Evolutionary conservation across 2,888 invertebrate genomes (phyloP), one percentile per base, ranked within the genome.

Genomic region (Cotesia congregata): DNA sequence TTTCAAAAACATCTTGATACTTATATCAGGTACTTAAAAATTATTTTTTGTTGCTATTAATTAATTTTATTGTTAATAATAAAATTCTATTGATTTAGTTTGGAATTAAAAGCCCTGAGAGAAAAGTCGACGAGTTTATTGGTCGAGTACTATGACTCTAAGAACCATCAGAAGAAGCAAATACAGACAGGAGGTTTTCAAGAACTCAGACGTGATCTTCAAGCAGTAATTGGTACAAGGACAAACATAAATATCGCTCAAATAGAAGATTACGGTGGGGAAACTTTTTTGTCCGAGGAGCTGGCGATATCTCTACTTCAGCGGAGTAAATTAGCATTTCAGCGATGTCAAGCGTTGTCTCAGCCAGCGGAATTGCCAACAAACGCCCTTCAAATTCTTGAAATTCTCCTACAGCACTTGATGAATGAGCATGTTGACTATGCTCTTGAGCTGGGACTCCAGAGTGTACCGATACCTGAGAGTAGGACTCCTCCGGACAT

Each of bases 211-310:
- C 92, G 98, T 70, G 98, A 99, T 87, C 90, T 99, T 79, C 98
- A 98, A 90, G 97, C 97, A 0, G 95, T 97, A 9, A 95, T 99
- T 82, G 96, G 97, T 1, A 95, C 96, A 0, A 93, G 96, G 75
- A 95, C 97, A 0, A 98, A 97, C 87, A 96, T 98, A 77, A 97
- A 97, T 87, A 96, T 98, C 80, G 97, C 96, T 0, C 95, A 96
- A 87, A 96, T 98, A 67, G 98, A 98, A 89, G 96, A 98, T 90
- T 98, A 97, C 86, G 98, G 98, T 1, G 98, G 97, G 0, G 98
- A 99, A 90, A 99, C 98, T 0, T 98, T 98, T 88, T 92, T 99
- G 0, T 98, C 98, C 0, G 98, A 98, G 89, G 96, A 97, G 87
- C 92, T 98, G 2, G 98, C 98, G 0, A 96, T 97, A 81, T 95